Evolutionary conservation across 2,797 vertebrate genomes (phyloP).

Genomic region (Loris lydekkerianus): DNA sequence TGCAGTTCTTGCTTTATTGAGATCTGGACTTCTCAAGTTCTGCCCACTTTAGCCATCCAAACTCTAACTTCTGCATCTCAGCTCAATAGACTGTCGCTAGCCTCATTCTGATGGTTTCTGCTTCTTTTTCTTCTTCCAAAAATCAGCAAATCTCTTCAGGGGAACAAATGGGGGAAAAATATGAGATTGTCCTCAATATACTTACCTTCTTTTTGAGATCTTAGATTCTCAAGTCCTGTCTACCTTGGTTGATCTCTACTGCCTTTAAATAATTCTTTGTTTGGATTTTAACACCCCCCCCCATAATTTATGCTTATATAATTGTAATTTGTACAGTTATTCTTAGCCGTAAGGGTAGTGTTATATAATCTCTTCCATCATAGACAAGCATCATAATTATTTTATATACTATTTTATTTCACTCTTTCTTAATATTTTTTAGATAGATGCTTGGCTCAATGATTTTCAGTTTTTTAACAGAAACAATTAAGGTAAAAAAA

Average conservation of each 20-base stretch:
- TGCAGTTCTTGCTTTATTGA: background rate
- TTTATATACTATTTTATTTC: conserved; percentile 19
- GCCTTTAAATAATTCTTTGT: background rate
- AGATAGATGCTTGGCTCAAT: background rate
- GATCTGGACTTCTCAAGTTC: background rate
- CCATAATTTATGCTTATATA: background rate
- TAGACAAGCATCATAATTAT: background rate
- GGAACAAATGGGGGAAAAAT: background rate
- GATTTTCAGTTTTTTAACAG: background rate
- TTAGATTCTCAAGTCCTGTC: background rate
- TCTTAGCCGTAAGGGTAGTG: background rate
- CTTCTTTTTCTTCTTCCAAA: background rate
- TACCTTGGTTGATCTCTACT: background rate
- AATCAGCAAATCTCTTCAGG: background rate
- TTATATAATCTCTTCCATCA: background rate
- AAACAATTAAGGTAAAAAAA: background rate
- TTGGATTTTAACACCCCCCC: background rate
- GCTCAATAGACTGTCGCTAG: background rate
- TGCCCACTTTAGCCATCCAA: background rate
- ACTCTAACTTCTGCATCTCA: background rate
- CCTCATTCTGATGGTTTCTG: background rate
- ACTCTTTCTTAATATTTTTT: background rate
- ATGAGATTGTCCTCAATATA: background rate
- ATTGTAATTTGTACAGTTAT: background rate
- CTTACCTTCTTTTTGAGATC: background rate